phyloP scores from a whole-genome alignment of 2,797 vertebrate species.

The Arremon aurantiirostris region DNA sequence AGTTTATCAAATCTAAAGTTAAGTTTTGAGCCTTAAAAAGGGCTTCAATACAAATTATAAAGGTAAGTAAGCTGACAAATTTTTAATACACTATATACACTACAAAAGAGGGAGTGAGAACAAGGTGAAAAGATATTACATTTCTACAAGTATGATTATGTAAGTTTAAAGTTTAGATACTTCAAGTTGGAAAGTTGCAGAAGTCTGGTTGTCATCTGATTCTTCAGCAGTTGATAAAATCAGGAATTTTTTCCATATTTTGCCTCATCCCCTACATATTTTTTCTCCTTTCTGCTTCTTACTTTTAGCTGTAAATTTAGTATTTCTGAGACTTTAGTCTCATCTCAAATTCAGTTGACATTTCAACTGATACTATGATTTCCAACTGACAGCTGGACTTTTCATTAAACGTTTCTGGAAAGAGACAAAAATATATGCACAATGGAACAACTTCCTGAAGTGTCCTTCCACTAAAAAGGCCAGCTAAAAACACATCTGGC shows the following conservation, averaged over 20 bases:
- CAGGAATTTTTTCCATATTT: neutral
- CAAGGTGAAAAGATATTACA: neutral
- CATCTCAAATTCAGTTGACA: neutral
- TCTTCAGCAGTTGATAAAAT: neutral
- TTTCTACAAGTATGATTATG: neutral
- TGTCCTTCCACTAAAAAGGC: neutral
- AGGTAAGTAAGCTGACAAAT: neutral
- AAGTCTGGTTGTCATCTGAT: neutral
- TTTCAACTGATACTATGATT: neutral
- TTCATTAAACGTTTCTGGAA: neutral
- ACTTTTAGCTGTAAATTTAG: neutral
- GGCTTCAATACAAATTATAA: neutral
- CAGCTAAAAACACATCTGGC: neutral
- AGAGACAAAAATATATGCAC: neutral
- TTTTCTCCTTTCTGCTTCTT: neutral
- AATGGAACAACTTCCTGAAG: neutral
- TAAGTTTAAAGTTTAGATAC: neutral
- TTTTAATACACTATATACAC: neutral
- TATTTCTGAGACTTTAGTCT: neutral
- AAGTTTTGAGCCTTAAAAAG: neutral
- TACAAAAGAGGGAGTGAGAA: neutral
- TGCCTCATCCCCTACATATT: rapidly evolving
- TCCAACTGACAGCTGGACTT: neutral
- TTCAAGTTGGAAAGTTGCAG: neutral
- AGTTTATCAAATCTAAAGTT: neutral